A percentile compares a stretch with the other conserved stretches of the same genome.
Conservation (phyloP, 2,113 vertebrate genomes). For the Thunnus maccoyii region DNA sequence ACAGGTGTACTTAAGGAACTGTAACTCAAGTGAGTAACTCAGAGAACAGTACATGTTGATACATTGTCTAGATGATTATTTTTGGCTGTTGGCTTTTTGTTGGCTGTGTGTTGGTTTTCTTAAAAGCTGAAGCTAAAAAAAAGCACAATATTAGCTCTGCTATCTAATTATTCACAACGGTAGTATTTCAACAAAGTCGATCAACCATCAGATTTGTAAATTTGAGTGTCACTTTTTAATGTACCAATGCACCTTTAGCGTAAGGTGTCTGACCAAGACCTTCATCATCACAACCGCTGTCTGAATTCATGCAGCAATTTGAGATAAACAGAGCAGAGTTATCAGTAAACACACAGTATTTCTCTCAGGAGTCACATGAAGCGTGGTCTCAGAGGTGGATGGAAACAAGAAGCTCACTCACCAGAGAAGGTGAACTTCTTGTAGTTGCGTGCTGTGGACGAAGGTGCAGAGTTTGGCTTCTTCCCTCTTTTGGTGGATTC, state of each 20-base stretch:
- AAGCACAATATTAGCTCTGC: no score
- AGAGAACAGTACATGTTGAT: no score
- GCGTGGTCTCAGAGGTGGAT: no score
- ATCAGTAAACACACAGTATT: neutral
- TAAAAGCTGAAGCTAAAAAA: no score
- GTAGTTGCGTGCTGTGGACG: slow-evolving; percentile 64
- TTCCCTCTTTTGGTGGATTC: slow-evolving; percentile 55
- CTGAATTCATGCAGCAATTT: slow-evolving; percentile 64
- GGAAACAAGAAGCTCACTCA: slow-evolving; percentile 53
- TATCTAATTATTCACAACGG: no score
- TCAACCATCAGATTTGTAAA: neutral
- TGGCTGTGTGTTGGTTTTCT: no score
- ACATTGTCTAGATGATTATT: no score
- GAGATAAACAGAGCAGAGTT: slow-evolving; percentile 34
- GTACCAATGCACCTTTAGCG: slow-evolving; percentile 46
- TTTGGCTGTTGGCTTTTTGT: no score
- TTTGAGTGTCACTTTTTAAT: neutral
- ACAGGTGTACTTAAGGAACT: no score
- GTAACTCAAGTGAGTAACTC: no score
- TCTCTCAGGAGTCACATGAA: neutral
- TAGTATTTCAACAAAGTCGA: no score
- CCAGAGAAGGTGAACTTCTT: slow-evolving; percentile 88
- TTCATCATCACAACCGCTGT: slow-evolving; percentile 55
- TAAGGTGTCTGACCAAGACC: slow-evolving; percentile 37
- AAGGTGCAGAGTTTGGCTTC: slow-evolving; percentile 74